phyloP scores from a whole-genome alignment of 2,888 invertebrate genomes.

The Diadromus collaris region DNA sequence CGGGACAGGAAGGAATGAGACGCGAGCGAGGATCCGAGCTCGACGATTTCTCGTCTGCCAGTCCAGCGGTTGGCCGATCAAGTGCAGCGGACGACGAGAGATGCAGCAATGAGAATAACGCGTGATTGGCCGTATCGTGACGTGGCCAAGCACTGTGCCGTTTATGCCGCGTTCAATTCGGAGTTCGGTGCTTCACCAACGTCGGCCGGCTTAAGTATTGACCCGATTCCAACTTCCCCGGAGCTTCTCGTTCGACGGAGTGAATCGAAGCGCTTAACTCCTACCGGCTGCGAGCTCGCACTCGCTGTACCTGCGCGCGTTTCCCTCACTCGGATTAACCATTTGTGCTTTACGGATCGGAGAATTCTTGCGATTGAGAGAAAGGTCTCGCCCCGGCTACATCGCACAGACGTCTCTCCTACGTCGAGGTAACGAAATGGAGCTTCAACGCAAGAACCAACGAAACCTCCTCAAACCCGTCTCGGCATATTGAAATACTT shows the following conservation, averaged over 20 bases:
- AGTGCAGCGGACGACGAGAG: background rate
- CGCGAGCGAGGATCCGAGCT: background rate
- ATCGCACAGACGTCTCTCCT: background rate
- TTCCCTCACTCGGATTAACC: conserved; percentile 53
- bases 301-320: conserved; percentile 32
- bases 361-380: conserved; percentile 34
- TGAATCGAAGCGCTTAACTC: conserved; percentile 56
- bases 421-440: conserved; percentile 2
- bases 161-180: conserved; percentile 2
- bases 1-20: background rate
- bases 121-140: background rate
- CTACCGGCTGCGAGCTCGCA: conserved; percentile 43
- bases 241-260: conserved; percentile 39
- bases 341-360: conserved; percentile 52
- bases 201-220: conserved; percentile 53
- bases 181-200: conserved; percentile 16
- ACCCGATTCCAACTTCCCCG: conserved; percentile 42
- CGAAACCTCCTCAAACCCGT: background rate
- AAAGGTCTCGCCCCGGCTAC: conserved; percentile 23
- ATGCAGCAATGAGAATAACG: conserved; percentile 3
- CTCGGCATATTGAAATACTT: too few relatives aligned
- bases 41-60: background rate
- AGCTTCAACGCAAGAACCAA: conserved; percentile 5
- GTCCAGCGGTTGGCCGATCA: background rate
- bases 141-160: conserved; percentile 22